Percentiles rank a stretch among this genome's conserved stretches.
Evolutionary conservation across 2,797 vertebrate genomes (phyloP).

Genomic region (Hydrocynus forskahlii): DNA sequence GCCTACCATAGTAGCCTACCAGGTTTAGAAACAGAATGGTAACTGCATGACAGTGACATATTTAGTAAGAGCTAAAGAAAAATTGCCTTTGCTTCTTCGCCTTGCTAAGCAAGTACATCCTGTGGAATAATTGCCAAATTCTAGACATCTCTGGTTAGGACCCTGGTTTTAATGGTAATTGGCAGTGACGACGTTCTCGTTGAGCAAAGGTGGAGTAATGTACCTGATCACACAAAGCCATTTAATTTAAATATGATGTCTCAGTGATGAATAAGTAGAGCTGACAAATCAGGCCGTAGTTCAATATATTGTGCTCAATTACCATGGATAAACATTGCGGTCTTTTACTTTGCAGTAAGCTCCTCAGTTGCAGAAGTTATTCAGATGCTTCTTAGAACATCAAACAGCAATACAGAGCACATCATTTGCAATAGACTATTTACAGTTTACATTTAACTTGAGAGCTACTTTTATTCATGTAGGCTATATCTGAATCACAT

Average conservation of each 20-base stretch:
- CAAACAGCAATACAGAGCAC: neutral
- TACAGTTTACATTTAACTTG: neutral
- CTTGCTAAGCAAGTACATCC: neutral
- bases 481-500: neutral
- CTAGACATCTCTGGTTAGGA: too few species aligned
- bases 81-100: neutral
- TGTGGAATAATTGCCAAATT: neutral
- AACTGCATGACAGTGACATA: neutral
- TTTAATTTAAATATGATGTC: conserved; percentile 31
- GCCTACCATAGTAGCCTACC: neutral
- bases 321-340: neutral
- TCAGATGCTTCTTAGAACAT: neutral
- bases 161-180: too few species aligned
- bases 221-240: conserved; percentile 24
- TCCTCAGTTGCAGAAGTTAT: too few species aligned
- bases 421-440: neutral
- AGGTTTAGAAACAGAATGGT: neutral
- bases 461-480: neutral
- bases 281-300: neutral
- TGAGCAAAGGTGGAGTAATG: conserved; percentile 32
- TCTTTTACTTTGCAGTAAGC: neutral
- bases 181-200: neutral
- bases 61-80: neutral
- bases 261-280: conserved; percentile 24
- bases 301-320: neutral